phyloP scores from a whole-genome alignment of 2,113 vertebrate genomes.

The Ptilorrhoa leucosticta region DNA sequence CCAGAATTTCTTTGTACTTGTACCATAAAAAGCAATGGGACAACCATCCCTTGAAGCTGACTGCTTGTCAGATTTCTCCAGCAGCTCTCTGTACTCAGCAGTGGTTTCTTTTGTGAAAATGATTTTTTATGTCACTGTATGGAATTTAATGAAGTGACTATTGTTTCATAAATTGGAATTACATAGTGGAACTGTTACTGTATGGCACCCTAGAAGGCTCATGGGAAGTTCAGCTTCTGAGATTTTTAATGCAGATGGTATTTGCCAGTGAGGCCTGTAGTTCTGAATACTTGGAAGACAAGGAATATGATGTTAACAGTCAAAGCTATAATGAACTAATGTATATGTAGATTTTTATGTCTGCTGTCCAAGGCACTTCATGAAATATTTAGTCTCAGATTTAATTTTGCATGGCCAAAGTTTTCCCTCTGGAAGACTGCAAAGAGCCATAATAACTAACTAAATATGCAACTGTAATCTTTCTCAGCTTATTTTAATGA shows the following conservation, averaged over 20 bases:
- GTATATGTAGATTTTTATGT: conserved; percentile 10
- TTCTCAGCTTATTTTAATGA: conserved; percentile 39
- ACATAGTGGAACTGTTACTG: not conserved
- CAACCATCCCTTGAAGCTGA: not conserved
- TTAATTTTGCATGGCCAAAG: conserved; percentile 26
- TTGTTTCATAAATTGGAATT: conserved; percentile 19
- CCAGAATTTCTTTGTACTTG: not conserved
- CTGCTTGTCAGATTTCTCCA: not conserved
- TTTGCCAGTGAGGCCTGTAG: not conserved
- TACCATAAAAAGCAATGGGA: not conserved
- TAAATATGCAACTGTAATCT: conserved; percentile 38
- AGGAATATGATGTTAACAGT: not conserved
- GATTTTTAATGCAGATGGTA: not conserved
- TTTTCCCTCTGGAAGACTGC: conserved; percentile 38
- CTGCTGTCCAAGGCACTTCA: conserved; percentile 11
- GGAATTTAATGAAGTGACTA: not conserved
- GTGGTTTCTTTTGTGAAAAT: not conserved
- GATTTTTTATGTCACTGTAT: not conserved
- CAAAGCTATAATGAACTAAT: not conserved
- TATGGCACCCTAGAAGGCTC: not conserved
- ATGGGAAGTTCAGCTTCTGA: not conserved
- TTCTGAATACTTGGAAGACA: not conserved
- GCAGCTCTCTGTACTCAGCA: not conserved
- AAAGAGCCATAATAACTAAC: conserved; percentile 46
- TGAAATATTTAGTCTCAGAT: conserved; percentile 40